A percentile compares a stretch with the other conserved stretches of the same genome.
phyloP scores from a whole-genome alignment of 2,113 vertebrate genomes.

The Pteronura brasiliensis region DNA sequence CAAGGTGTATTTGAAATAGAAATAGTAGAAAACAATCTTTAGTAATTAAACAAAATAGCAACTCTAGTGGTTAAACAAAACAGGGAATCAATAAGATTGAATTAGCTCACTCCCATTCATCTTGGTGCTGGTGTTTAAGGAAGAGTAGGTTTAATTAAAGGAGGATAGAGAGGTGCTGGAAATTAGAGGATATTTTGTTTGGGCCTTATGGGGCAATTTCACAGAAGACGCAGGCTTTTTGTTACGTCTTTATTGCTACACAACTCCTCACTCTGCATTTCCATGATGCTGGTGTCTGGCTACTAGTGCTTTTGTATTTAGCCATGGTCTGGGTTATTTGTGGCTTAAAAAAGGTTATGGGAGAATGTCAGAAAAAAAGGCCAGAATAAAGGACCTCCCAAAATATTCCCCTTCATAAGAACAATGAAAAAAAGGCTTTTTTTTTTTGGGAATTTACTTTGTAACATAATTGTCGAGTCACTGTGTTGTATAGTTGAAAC shows the following conservation, averaged over 20 bases:
- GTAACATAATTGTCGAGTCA: background rate
- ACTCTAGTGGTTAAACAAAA: constrained; percentile 46
- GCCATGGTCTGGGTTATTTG: constrained; percentile 2
- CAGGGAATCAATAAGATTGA: constrained; percentile 49
- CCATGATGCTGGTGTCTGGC: background rate
- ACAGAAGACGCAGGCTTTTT: background rate
- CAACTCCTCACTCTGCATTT: background rate
- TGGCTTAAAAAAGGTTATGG: background rate
- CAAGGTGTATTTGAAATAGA: constrained; percentile 28
- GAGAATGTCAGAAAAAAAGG: background rate
- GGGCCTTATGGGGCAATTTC: background rate
- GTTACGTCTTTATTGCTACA: background rate
- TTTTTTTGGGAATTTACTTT: background rate
- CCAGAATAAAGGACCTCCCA: background rate
- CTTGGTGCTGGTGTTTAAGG: constrained; percentile 54
- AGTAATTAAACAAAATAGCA: constrained; percentile 50
- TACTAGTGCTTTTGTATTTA: background rate
- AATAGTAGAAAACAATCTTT: constrained; percentile 26
- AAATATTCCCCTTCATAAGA: background rate
- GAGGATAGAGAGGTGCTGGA: background rate
- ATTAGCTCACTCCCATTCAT: constrained; percentile 46
- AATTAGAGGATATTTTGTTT: constrained; percentile 20
- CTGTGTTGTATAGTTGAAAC: background rate
- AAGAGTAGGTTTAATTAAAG: constrained; percentile 60
- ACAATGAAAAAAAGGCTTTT: background rate